Evolutionary conservation across 2,113 vertebrate species (phyloP), one percentile per base, ranked within the genome.

Genomic region (Psilopogon haemacephalus): DNA sequence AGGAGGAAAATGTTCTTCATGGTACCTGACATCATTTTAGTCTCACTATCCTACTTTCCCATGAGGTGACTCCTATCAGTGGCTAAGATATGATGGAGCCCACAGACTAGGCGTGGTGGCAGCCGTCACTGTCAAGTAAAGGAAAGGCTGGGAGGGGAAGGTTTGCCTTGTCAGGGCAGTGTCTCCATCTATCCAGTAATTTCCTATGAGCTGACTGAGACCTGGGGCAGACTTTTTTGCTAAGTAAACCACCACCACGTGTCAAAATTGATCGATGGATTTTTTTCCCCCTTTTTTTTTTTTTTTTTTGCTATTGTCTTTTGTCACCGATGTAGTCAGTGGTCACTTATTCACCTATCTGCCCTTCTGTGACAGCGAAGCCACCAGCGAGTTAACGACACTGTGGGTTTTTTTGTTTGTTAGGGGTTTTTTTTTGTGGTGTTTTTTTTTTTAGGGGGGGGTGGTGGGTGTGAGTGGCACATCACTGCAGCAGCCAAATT

Each of bases 111-210:
- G 96, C 92, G 97, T 95, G 97, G 97, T 94, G 88, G 71, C 65
- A 81, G 58, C 86, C 0, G 8, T 75, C 52, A 65, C 85, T 95
- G 95, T 92, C 81, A 96, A 94, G 50, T 81, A 96, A 59, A 97
- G 97, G 96, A 97, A 97, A 84, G 94, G 94, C 96, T 93, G 96
- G 95, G 94, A 97, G 92, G 85, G 71, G 86, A 95, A 89, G 70
- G 83, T 71, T 93, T 86, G 68, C 95, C 95, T 96, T 95, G 93
- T 95, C 93, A 95, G 91, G 89, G 93, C 72, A 88, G 77, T 92
- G 91, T 95, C 95, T 90, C 67, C 26, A 5, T 75, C 87, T 85
- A 26, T 44, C 76, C 55, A 71, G 93, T 90, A 78, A 96, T 96
- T 97, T 96, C 95, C 97, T 94, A 81, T 94, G 87, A 85, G 80